A percentile compares a stretch with the other conserved stretches of the same genome.
phyloP scores from a whole-genome alignment of 1,140 invertebrate genomes.

The Triops cancriformis region DNA sequence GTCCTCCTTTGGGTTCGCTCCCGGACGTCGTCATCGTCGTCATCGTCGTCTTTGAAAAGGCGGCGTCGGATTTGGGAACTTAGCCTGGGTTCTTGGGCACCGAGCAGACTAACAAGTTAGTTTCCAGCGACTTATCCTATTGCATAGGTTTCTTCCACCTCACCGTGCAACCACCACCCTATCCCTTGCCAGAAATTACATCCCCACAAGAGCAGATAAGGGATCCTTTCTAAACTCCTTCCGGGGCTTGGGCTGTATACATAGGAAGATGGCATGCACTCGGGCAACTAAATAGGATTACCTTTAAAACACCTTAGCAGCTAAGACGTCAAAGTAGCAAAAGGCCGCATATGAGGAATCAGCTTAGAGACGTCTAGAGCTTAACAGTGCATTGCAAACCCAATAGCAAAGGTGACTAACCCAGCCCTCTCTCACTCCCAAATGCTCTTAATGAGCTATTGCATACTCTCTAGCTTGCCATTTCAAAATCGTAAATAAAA shows the following conservation, averaged over 20 bases:
- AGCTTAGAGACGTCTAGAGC: neutral
- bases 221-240: slow-evolving; percentile 9
- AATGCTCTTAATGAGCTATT: neutral
- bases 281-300: slow-evolving; percentile 3
- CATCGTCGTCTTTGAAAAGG: neutral
- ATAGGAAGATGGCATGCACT: neutral
- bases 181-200: neutral
- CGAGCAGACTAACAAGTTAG: slow-evolving; percentile 9
- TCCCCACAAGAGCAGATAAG: neutral
- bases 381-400: neutral
- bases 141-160: slow-evolving; percentile 10
- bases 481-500: too few species aligned
- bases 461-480: neutral
- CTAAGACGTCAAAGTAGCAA: neutral
- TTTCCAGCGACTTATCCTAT: slow-evolving; percentile 13
- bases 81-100: neutral
- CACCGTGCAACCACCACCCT: neutral
- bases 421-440: neutral
- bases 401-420: neutral
- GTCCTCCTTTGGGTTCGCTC: neutral
- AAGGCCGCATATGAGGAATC: slow-evolving; percentile 5
- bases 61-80: slow-evolving; percentile 12
- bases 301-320: slow-evolving; percentile 13
- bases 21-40: neutral
- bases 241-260: neutral